A percentile compares a stretch with the other conserved stretches of the same genome.
phyloP scores from a whole-genome alignment of 2,113 vertebrate species.

The Scolopax mira region DNA sequence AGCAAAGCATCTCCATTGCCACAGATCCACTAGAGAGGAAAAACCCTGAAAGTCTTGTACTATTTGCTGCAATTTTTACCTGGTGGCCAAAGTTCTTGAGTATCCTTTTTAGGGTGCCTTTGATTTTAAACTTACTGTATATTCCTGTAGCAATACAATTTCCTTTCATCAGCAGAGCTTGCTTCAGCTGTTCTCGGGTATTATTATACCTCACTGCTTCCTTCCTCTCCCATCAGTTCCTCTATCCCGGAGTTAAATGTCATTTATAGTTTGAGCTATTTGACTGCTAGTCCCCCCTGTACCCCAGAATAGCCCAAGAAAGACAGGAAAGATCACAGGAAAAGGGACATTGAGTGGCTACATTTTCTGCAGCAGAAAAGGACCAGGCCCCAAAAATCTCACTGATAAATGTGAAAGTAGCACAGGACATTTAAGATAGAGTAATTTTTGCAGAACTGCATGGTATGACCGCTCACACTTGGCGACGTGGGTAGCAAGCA shows the following conservation, averaged over 20 bases:
- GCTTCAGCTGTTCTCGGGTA: conserved; percentile 42
- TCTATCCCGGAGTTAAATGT: neutral
- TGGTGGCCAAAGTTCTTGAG: neutral
- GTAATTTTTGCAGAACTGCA: neutral
- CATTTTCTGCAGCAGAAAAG: neutral
- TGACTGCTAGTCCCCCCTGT: neutral
- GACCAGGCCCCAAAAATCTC: neutral
- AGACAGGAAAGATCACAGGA: neutral
- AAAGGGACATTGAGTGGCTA: neutral
- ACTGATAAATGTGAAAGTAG: neutral
- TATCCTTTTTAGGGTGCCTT: neutral
- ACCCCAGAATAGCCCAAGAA: neutral
- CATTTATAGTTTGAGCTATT: neutral
- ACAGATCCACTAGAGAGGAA: neutral
- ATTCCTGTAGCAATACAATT: neutral
- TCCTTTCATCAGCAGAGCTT: neutral
- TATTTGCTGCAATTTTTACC: neutral
- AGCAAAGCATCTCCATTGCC: neutral
- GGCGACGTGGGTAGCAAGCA: neutral
- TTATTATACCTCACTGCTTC: conserved; percentile 22
- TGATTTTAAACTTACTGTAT: neutral
- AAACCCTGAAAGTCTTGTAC: neutral
- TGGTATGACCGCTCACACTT: neutral
- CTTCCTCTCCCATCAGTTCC: conserved; percentile 9
- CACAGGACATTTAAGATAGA: neutral